Base-by-base conservation (phyloP, 1,140 invertebrate genomes). In the Conopomorpha cramerella region DNA sequence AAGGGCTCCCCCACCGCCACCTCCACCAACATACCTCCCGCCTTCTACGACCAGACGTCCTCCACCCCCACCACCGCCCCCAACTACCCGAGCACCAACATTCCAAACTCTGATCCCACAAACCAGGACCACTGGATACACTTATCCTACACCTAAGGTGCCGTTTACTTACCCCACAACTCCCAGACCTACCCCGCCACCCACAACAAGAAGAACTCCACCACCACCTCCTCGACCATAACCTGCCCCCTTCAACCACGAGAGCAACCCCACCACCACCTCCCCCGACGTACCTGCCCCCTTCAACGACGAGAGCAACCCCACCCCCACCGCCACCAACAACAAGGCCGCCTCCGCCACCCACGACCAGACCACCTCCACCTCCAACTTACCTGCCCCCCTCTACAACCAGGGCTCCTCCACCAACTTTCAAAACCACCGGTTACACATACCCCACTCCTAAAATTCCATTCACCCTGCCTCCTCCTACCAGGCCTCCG, bases 11-110 rank as follows among this genome's bases (percentile, higher is more conserved):
- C 42, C 36, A 33, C 35, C 38, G 7, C 33, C 46, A 3, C 38
- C 36, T 8, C 29, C 39, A 14, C 38, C 38, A 11, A 27, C 28
- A 13, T 18, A 32, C 33, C 23, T 33, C 3, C 23, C 15, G 19
- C 30, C 28, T 13, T n/a, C n/a, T n/a, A 13, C 30, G 16, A 32
- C 30, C 4, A 32, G 13, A 10, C 30, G 16, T 13, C 23, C 18
- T 6, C 38, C 36, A 33, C 36, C 36, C 2, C 36, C 36, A 14
- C 39, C 41, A 15, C 38, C 46, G 2, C 44, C 45, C 8, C 39
- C 45, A 18, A 37, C 46, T 1, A 47, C 37, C 15, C 23, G 28
- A n/a, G 16, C 13, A 37, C 12, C 36, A 2, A 28, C 36, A 8
- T 18, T 14, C 17, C 14, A 3, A 16, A 32, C 16, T 4, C 12